Evolutionary conservation across 2,113 vertebrate genomes (phyloP).

Genomic region (Vidua macroura): DNA sequence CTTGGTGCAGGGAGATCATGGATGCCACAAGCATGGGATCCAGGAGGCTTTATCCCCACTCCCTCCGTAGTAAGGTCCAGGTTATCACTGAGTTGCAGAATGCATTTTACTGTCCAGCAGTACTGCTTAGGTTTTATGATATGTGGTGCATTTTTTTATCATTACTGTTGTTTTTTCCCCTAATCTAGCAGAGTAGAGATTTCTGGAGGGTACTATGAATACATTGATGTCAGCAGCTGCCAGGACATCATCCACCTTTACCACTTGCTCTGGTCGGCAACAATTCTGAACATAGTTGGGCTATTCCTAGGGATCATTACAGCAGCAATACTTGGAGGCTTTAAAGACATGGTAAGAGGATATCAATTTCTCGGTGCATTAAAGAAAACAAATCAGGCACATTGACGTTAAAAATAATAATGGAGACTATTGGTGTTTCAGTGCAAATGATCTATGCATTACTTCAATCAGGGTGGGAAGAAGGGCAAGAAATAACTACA

Average conservation of each 20-base stretch:
- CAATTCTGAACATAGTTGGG: conserved; percentile 93
- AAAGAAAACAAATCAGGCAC: neutral
- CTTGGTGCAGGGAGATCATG: neutral
- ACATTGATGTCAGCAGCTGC: conserved; percentile 95
- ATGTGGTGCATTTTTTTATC: neutral
- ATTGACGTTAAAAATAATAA: neutral
- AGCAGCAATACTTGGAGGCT: conserved; percentile 93
- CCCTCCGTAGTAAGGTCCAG: neutral
- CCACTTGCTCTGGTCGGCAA: conserved; percentile 94
- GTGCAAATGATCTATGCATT: neutral
- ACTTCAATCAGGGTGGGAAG: neutral
- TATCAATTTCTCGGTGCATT: neutral
- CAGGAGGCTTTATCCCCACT: neutral
- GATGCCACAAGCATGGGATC: neutral
- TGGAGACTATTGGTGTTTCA: neutral
- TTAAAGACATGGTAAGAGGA: conserved; percentile 93
- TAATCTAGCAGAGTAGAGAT: conserved; percentile 77
- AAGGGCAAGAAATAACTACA: neutral
- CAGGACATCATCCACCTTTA: conserved; percentile 97
- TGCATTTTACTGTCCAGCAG: neutral
- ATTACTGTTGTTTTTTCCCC: neutral
- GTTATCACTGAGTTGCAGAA: neutral
- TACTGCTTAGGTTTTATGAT: neutral
- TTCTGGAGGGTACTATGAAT: conserved; percentile 94
- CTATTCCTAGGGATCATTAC: conserved; percentile 97